Base-by-base conservation (phyloP, 2,888 invertebrate genomes). In the Amphipoea oculea region DNA sequence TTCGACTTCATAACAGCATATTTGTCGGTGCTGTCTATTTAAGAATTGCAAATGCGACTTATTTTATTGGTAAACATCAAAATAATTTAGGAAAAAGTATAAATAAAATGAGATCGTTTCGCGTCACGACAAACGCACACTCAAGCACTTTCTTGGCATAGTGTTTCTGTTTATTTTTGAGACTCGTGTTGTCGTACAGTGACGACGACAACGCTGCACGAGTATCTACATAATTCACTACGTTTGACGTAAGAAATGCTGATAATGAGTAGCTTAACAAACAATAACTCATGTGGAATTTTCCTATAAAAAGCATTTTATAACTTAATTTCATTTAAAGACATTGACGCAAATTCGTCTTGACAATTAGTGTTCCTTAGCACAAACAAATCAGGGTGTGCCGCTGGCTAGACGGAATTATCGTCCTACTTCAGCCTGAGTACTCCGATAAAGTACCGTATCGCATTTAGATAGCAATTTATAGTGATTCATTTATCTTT, bases 161-260 rank as follows among this genome's bases (percentile, higher is more conserved):
- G 88, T 88, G 82, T 86, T 90, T 93, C 87, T 95, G 94, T 95
- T 95, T 96, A 96, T 95, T 95, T 95, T 94, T 91, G 93, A 91
- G 88, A 90, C 88, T 85, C 79, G 80, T 93, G 90, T 84, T 83
- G 82, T 89, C 70, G 54, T 94, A 93, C 90, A 92, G 93, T 95
- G 92, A 92, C 88, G 80, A 83, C 71, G 85, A 76, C 79, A 78
- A 73, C 78, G 76, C 78, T 78, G 66, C 73, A 79, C 68, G 74
- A 71, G 73, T 67, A 51, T 51, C 71, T 75, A 68, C 17, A 76
- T 83, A 76, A 73, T 78, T 72, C 83, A 88, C 84, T 84, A 78
- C 80, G 77, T 76, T 79, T 84, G 84, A 84, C 81, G 84, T 81
- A 83, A 70, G 57, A 78, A 75, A 78, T 60, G 66, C 57, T 66